These are phyloP conservation scores for Heliconius melpomene DNA, from an alignment of 1,140 invertebrate species.

Conservation along the genomic window DNA sequence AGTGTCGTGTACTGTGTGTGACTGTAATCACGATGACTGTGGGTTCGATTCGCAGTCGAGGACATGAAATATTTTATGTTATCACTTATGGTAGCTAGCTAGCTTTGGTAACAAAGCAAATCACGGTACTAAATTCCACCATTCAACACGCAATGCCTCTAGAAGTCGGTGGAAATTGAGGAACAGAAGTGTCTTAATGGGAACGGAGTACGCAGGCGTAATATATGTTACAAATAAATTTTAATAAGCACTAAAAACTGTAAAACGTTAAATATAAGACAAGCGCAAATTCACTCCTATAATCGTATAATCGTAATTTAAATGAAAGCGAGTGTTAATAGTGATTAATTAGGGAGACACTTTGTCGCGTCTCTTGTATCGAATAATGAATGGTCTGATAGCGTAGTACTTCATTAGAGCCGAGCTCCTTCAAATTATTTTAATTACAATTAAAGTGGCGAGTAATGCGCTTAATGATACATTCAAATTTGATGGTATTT, in stretches of 20 bases:
- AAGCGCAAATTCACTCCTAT: background rate
- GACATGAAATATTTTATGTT: too few relatives aligned
- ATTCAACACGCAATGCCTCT: too few relatives aligned
- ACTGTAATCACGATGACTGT: too few relatives aligned
- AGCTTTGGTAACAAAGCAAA: too few relatives aligned
- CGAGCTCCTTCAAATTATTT: slow-evolving; percentile 17
- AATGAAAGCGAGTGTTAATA: slow-evolving; percentile 17
- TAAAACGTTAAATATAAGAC: background rate
- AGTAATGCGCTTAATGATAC: slow-evolving; percentile 26
- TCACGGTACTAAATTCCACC: too few relatives aligned
- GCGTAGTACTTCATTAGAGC: slow-evolving; percentile 22
- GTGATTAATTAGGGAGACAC: slow-evolving; percentile 23
- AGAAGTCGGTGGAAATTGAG: too few relatives aligned
- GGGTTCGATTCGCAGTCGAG: background rate
- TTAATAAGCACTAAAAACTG: too few relatives aligned
- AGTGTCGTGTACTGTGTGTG: too few relatives aligned
- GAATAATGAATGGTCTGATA: slow-evolving; percentile 25
- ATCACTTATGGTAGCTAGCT: too few relatives aligned
- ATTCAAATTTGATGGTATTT: background rate
- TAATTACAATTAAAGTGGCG: slow-evolving; percentile 30
- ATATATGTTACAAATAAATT: too few relatives aligned
- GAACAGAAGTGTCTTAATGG: too few relatives aligned
- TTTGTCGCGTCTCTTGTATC: slow-evolving; percentile 24
- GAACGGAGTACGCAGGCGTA: too few relatives aligned
- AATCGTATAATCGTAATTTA: background rate